Evolutionary conservation across 2,888 invertebrate species (phyloP).

Genomic region (Metallyticus violacea): DNA sequence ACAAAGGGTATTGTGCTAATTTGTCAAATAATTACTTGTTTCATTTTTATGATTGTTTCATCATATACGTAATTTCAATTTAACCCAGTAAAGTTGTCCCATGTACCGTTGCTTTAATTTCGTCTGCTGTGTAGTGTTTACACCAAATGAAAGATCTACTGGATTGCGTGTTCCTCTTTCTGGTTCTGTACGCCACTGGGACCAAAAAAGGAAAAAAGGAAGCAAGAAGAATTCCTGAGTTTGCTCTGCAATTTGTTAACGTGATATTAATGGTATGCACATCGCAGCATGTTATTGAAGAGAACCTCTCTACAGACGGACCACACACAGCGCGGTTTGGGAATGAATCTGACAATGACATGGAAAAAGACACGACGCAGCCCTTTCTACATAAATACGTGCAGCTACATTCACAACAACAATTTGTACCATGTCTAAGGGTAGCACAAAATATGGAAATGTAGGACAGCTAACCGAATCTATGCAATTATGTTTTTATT

Average conservation of each 20-base stretch:
- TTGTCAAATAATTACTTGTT: no score
- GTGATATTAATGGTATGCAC: conserved; percentile 31
- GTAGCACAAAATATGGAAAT: not conserved
- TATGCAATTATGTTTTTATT: no score
- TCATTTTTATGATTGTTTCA: no score
- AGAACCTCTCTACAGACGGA: not conserved
- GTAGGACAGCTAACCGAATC: not conserved
- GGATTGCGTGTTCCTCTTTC: no score
- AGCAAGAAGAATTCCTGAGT: conserved; percentile 2
- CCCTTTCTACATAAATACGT: not conserved
- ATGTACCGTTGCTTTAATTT: no score
- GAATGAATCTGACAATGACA: not conserved
- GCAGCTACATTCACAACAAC: not conserved
- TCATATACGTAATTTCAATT: no score
- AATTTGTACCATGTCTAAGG: not conserved
- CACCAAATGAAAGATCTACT: no score
- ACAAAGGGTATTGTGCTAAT: no score
- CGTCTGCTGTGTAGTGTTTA: no score
- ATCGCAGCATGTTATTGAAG: conserved; percentile 20
- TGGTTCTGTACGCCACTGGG: not conserved
- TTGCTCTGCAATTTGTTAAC: conserved; percentile 31
- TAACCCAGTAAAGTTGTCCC: no score
- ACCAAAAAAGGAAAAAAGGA: not conserved
- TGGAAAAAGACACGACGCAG: not conserved
- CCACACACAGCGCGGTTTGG: not conserved